Percentiles rank a stretch among this genome's conserved stretches.
phyloP scores from a whole-genome alignment of 2,888 invertebrate species.

The Drosophila anceps region DNA sequence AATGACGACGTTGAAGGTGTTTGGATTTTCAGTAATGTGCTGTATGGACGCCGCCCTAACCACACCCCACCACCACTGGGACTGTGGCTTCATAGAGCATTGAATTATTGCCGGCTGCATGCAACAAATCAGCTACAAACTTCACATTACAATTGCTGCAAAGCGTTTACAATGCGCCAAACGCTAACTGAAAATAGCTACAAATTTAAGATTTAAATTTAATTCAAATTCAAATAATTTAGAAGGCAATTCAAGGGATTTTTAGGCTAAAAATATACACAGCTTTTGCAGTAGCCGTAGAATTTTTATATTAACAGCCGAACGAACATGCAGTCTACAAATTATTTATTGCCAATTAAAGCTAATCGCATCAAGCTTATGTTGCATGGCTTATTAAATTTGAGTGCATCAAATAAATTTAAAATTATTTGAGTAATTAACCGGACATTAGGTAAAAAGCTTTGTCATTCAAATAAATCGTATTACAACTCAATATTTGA shows the following conservation, averaged over 20 bases:
- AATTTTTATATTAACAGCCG: neutral
- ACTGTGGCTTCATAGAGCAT: constrained; percentile 58
- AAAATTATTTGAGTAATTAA: neutral
- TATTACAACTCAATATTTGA: neutral
- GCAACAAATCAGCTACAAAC: constrained; percentile 69
- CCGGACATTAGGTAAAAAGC: neutral
- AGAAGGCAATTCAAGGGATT: neutral
- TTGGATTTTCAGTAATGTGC: constrained; percentile 71
- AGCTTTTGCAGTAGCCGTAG: too few species aligned
- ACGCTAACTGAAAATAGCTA: neutral
- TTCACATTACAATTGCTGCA: constrained; percentile 41
- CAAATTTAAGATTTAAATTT: constrained; percentile 39
- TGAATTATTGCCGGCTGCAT: constrained; percentile 79
- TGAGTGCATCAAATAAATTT: neutral
- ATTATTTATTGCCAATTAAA: neutral
- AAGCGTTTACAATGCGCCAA: constrained; percentile 59
- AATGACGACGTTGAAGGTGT: constrained; percentile 68
- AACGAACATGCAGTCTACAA: neutral
- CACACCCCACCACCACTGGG: neutral
- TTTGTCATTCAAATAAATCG: neutral
- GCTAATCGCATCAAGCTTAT: neutral
- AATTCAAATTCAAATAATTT: constrained; percentile 5
- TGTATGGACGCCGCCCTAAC: constrained; percentile 30
- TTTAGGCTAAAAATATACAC: neutral
- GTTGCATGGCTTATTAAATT: neutral